These are phyloP conservation scores for Ctenomys sociabilis DNA, from an alignment of 2,113 vertebrate species.

Conservation along the genomic window DNA sequence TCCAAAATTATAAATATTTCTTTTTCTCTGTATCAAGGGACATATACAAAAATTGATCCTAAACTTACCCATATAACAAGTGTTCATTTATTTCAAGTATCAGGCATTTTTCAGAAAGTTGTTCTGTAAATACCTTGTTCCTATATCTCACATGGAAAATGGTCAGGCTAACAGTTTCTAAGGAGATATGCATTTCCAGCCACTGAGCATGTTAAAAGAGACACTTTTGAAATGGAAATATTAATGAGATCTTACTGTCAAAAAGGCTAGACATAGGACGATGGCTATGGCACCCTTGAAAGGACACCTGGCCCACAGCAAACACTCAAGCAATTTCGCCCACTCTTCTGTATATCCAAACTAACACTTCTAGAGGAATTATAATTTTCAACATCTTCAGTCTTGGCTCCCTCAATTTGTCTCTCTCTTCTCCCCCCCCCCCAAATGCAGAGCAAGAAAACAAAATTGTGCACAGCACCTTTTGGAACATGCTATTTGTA, in stretches of 20 bases:
- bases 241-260: neutral
- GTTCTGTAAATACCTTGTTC: neutral
- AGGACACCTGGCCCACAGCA: neutral
- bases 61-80: neutral
- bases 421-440: too few relatives aligned
- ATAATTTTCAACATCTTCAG: neutral
- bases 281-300: neutral
- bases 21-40: neutral
- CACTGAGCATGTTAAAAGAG: neutral
- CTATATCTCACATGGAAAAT: neutral
- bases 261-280: neutral
- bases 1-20: neutral
- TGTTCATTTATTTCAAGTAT: neutral
- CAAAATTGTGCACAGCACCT: neutral
- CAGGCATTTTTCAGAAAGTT: neutral
- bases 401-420: neutral
- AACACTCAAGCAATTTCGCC: neutral
- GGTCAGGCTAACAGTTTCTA: neutral
- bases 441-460: neutral
- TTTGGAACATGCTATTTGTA: neutral
- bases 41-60: neutral
- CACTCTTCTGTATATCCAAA: neutral
- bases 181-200: neutral
- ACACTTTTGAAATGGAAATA: neutral
- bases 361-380: neutral